Percentiles rank a stretch among this genome's conserved stretches.
Evolutionary conservation across 2,113 vertebrate species (phyloP).

Genomic region (Pycnonotus jocosus): DNA sequence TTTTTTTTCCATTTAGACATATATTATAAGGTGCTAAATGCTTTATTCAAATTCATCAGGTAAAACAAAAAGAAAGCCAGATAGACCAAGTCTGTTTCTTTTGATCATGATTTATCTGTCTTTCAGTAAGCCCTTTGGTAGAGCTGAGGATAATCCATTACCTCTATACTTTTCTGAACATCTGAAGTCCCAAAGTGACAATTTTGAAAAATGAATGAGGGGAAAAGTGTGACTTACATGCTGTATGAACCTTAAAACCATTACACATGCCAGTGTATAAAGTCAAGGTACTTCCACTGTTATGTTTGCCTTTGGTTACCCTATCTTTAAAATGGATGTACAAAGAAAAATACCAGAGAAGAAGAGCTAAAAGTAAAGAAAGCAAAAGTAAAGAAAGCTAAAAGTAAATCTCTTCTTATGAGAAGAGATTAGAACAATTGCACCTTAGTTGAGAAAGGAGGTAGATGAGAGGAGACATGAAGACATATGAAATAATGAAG

Average conservation of each 20-base stretch:
- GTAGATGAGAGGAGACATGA: not conserved
- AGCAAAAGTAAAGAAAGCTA: too few species aligned
- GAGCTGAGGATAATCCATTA: not conserved
- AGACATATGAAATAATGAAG: not conserved
- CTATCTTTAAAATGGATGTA: not conserved
- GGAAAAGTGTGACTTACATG: not conserved
- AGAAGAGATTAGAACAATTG: not conserved
- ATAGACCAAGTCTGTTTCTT: not conserved
- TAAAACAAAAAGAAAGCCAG: not conserved
- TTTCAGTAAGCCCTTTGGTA: conserved; percentile 4
- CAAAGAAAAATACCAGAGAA: not conserved
- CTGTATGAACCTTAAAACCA: not conserved
- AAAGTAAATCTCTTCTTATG: not conserved
- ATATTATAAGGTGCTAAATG: not conserved
- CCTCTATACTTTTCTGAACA: not conserved
- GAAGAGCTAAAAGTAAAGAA: not conserved
- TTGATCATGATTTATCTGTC: conserved; percentile 5
- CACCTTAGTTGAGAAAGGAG: not conserved
- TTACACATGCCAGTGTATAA: not conserved
- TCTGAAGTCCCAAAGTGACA: not conserved
- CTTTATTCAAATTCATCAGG: not conserved
- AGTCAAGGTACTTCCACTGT: not conserved
- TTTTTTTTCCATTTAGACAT: not conserved
- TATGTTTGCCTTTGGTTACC: not conserved
- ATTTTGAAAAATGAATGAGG: not conserved